Conservation (phyloP, 2,888 invertebrate species). For the Drosophila recens region DNA sequence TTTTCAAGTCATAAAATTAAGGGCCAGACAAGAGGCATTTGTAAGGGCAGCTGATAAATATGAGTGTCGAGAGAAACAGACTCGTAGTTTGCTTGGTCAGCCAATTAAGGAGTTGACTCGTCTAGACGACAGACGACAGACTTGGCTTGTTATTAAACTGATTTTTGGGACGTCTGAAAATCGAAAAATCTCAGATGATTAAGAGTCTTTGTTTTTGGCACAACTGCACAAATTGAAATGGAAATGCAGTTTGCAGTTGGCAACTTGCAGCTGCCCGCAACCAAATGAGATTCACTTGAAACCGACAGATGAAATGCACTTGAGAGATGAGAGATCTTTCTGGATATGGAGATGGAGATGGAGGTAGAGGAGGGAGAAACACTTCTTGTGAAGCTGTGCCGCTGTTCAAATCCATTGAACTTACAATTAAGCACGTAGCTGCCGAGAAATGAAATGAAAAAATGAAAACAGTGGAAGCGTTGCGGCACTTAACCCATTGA, state of each 20-base stretch:
- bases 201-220: slow-evolving; percentile 33
- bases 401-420: slow-evolving; percentile 58
- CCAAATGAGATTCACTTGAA: slow-evolving; percentile 31
- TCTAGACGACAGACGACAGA: slow-evolving; percentile 39
- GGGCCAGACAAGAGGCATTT: slow-evolving; percentile 10
- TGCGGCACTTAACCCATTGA: slow-evolving; percentile 63
- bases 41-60: slow-evolving; percentile 5
- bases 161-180: slow-evolving; percentile 27
- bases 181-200: slow-evolving; percentile 36
- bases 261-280: slow-evolving; percentile 29
- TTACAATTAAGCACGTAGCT: slow-evolving; percentile 64
- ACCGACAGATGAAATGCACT: slow-evolving; percentile 45
- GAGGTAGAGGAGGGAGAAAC: background rate
- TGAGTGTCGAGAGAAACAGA: slow-evolving; percentile 6
- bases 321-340: slow-evolving; percentile 33
- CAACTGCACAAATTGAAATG: slow-evolving; percentile 14
- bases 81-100: slow-evolving; percentile 25
- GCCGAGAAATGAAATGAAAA: slow-evolving; percentile 6
- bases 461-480: slow-evolving; percentile 7
- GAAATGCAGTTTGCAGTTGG: slow-evolving; percentile 35
- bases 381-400: slow-evolving; percentile 41
- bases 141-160: slow-evolving; percentile 38
- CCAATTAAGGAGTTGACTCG: slow-evolving; percentile 21
- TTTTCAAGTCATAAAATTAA: slow-evolving; percentile 4
- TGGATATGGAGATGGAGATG: background rate